Conservation (phyloP, 2,888 invertebrate genomes). For the Ecdyonurus torrentis region DNA sequence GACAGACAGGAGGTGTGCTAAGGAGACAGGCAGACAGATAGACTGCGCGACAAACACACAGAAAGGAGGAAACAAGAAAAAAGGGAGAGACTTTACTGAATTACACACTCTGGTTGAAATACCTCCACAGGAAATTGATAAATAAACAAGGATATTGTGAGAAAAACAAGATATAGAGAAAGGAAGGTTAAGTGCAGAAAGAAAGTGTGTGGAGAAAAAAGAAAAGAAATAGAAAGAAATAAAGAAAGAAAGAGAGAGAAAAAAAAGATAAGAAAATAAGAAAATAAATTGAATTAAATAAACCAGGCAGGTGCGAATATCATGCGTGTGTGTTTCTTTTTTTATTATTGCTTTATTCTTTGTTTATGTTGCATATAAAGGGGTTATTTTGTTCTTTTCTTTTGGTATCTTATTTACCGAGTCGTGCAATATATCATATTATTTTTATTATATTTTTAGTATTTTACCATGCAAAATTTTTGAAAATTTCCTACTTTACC, state of each 20-base stretch:
- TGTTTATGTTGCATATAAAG: too few species aligned
- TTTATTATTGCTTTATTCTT: too few species aligned
- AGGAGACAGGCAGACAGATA: neutral
- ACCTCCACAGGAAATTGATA: too few species aligned
- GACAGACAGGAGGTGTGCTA: neutral
- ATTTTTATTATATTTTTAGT: too few species aligned
- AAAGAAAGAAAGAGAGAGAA: neutral
- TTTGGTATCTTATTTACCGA: too few species aligned
- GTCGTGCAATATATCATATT: neutral
- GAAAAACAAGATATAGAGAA: neutral
- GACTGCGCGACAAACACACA: neutral
- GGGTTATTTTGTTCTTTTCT: too few species aligned
- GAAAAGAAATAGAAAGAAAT: neutral
- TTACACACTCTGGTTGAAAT: too few species aligned
- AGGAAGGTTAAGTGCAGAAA: neutral
- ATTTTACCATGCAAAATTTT: neutral
- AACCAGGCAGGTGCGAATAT: neutral
- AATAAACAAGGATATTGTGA: too few species aligned
- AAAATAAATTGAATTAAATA: neutral
- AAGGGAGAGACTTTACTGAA: too few species aligned
- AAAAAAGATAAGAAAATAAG: neutral
- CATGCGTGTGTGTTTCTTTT: too few species aligned
- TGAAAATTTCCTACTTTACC: slow-evolving; percentile 20
- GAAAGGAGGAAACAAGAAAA: neutral
- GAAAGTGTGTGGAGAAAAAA: too few species aligned